Conservation (phyloP, 2,888 invertebrate species). For the Smittia aterrima region DNA sequence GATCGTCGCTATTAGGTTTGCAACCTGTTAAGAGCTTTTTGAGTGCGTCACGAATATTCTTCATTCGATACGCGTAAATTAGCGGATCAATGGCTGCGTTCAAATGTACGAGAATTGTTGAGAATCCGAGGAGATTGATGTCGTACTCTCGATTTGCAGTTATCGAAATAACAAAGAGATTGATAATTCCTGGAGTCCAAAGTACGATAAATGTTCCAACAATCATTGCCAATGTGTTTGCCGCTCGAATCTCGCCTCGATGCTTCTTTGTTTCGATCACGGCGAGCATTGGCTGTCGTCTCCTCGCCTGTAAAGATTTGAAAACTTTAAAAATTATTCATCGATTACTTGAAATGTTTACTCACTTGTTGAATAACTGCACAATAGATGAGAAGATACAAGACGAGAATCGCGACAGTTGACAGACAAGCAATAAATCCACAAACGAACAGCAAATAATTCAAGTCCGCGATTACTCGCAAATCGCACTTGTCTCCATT, state of each 20-base stretch:
- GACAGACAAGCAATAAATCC: background rate
- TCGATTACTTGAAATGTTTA: background rate
- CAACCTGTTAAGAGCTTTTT: background rate
- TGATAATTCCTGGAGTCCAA: background rate
- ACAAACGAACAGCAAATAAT: background rate
- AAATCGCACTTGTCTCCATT: background rate
- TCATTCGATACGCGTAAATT: background rate
- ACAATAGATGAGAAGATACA: background rate
- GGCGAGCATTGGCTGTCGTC: background rate
- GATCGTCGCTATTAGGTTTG: too few species aligned
- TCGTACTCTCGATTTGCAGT: background rate
- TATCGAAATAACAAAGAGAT: background rate
- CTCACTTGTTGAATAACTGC: background rate
- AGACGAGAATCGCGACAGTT: background rate
- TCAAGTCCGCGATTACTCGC: background rate
- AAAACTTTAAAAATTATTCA: background rate
- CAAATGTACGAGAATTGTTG: background rate
- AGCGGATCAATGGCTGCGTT: background rate
- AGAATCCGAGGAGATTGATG: background rate
- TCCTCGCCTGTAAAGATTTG: background rate
- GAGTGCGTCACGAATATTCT: background rate
- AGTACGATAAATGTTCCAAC: background rate
- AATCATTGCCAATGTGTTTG: background rate
- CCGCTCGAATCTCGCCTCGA: background rate
- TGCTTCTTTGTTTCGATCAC: background rate